Evolutionary conservation across 2,797 vertebrate genomes (phyloP).

Genomic region (Microcaecilia unicolor): DNA sequence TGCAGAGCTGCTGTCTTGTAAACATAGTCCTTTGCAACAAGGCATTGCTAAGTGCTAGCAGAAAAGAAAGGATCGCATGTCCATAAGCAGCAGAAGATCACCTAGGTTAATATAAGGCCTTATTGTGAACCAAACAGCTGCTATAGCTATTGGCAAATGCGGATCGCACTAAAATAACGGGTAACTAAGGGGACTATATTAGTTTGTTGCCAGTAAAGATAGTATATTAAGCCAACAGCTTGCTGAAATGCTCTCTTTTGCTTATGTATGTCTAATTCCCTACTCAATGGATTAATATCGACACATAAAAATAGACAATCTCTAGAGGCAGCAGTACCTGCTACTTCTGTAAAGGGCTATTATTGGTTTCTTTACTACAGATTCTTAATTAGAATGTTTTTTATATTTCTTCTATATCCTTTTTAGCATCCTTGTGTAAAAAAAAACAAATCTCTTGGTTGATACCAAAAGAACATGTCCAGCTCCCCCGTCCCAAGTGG

Average conservation of each 20-base stretch:
- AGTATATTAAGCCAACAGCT: constrained; percentile 1
- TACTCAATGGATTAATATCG: not conserved
- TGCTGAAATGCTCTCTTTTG: not conserved
- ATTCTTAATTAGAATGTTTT: too few species aligned
- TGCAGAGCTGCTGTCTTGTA: not conserved
- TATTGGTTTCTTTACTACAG: not conserved
- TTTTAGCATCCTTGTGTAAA: constrained; percentile 12
- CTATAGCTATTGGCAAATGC: not conserved
- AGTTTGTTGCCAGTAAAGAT: not conserved
- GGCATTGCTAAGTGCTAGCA: too few species aligned
- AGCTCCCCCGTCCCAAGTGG: too few species aligned
- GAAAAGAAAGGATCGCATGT: too few species aligned
- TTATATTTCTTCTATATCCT: too few species aligned
- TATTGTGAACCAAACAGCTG: not conserved
- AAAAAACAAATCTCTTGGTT: constrained; percentile 5
- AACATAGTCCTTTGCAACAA: not conserved
- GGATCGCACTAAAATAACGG: not conserved
- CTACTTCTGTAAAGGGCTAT: too few species aligned
- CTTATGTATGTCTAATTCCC: not conserved
- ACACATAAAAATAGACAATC: not conserved
- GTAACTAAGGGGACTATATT: not conserved
- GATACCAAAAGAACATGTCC: constrained; percentile 28
- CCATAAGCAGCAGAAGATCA: too few species aligned
- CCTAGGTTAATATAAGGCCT: not conserved
- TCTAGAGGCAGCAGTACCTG: not conserved